Conservation (phyloP, 2,888 invertebrate genomes). For the Clunio marinus region DNA sequence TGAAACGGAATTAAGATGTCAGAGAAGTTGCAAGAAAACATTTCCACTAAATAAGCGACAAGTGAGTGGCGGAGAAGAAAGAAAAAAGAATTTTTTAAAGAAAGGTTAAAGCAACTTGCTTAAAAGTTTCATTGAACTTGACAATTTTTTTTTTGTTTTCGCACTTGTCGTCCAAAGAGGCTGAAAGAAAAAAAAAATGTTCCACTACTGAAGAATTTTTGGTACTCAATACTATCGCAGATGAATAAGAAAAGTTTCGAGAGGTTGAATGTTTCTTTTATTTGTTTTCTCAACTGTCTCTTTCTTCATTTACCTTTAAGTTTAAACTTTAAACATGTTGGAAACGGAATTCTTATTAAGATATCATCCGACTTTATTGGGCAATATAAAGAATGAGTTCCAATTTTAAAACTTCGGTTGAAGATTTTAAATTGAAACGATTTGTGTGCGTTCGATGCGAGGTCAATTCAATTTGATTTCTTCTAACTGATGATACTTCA, state of each 20-base stretch:
- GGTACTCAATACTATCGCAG: not conserved
- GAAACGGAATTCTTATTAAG: conserved; percentile 13
- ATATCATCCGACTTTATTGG: conserved; percentile 30
- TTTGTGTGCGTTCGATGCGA: not conserved
- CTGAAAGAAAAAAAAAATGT: not conserved
- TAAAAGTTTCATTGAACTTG: not conserved
- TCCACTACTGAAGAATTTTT: not conserved
- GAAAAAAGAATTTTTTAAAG: not conserved
- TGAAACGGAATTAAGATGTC: not conserved
- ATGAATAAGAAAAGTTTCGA: not conserved
- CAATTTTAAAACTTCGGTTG: not conserved
- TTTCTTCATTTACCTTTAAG: not conserved
- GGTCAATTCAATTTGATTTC: too few relatives aligned
- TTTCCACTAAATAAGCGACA: too few relatives aligned
- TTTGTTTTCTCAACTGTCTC: not conserved
- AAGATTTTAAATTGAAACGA: not conserved
- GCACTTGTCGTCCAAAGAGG: conserved; percentile 2
- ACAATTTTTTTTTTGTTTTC: not conserved
- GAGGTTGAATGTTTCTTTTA: not conserved
- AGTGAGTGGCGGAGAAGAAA: too few relatives aligned
- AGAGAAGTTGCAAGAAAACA: not conserved
- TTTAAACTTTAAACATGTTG: not conserved
- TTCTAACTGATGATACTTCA: too few relatives aligned
- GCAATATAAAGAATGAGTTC: conserved; percentile 15
- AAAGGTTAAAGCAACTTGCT: too few relatives aligned